Base-by-base conservation (phyloP, 2,113 vertebrate genomes). In the Ophthalmolycus amberensis region DNA sequence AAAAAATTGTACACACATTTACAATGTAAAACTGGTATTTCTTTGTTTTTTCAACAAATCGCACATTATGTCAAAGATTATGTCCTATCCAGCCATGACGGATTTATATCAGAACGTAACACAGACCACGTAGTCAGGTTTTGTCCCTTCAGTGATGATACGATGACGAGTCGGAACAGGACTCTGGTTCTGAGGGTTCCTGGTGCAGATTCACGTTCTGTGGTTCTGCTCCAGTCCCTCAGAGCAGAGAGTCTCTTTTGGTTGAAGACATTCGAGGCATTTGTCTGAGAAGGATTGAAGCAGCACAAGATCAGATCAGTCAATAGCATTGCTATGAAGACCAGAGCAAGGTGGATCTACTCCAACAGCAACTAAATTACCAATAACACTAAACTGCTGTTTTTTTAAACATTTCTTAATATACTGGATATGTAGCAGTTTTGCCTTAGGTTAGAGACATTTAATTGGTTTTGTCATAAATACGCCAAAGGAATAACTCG, bases 221-320 rank as follows among this genome's bases (percentile, higher is more conserved):
- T 94, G 95, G 80, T 83, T 56, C 89, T 85, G 92, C 8, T 66
- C 84, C 46, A 34, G 91, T 66, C 46, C 65, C 69, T 75, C 90
- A 85, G 90, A 70, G 71, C 40, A 4, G 38, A 11, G 32, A 20
- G 75, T 85, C 89, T 71, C 86, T 84, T 76, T 84, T 54, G 1
- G 4, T 80, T 95, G 97, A 95, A 94, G 96, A 96, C 90, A 60
- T 88, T 44, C 10, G 95, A 96, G 96, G 96, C 96, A 96, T 96
- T 97, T 97, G 95, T 96, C 96, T 97, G 97, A 97, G 96, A 96
- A 96, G 96, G 95, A 71, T 66, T 65, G 32, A 1, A 15, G 18
- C 32, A 3, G 37, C 9, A 6, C 6, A 25, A 5, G 12, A 20
- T 38, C 20, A 40, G 11, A 40, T 22, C 15, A 10, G 29, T 60